Conservation (phyloP, 2,113 vertebrate species). For the Chlamydotis undulata region DNA sequence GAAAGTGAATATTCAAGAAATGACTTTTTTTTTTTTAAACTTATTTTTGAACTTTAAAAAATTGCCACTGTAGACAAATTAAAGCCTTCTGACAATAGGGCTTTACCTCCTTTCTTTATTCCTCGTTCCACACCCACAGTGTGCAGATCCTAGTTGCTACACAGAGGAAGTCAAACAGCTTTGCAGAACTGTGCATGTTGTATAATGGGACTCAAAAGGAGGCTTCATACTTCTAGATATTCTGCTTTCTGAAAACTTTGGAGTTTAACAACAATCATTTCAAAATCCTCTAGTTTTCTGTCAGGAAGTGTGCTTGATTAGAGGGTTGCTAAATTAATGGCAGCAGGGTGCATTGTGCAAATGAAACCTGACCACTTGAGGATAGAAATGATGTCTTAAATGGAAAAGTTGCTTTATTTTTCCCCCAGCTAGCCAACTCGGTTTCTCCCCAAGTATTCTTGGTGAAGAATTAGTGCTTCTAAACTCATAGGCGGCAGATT, state of each 20-base stretch:
- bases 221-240: neutral
- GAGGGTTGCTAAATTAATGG: neutral
- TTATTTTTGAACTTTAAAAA: neutral
- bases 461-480: neutral
- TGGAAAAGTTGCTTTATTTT: neutral
- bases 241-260: neutral
- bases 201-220: neutral
- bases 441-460: neutral
- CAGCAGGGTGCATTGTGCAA: constrained; percentile 10
- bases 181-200: neutral
- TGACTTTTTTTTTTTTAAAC: neutral
- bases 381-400: neutral
- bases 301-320: constrained; percentile 17
- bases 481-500: constrained; percentile 8
- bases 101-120: neutral
- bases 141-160: neutral
- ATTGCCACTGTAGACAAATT: neutral
- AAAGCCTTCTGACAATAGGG: neutral
- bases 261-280: neutral
- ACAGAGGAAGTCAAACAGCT: neutral
- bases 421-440: neutral
- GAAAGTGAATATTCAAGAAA: neutral
- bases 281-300: neutral
- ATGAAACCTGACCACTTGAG: neutral
- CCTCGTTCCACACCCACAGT: neutral